Base-by-base conservation (phyloP, 1,140 invertebrate species). In the Procambarus clarkii region DNA sequence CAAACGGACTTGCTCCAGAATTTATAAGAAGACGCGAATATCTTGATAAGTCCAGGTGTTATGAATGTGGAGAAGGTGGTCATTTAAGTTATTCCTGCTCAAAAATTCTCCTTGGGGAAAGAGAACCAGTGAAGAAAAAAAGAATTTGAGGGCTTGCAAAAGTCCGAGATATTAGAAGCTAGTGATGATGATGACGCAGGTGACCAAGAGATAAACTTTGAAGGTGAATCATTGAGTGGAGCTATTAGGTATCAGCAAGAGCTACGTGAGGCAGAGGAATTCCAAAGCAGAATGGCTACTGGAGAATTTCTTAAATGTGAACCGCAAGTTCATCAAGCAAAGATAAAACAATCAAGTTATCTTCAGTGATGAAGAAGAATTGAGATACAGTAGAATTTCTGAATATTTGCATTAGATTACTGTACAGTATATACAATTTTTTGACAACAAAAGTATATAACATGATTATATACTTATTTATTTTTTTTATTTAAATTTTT, bases 21-120 rank as follows among this genome's bases (percentile, higher is more conserved):
- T 97, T 97, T 94, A 97, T 97, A 86, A 94, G 95, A 92, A 95
- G 96, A 88, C 95, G 95, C 94, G 95, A 96, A 91, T 98, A 97
- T 94, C 96, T 96, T 50, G 97, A 98, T 93, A 97, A 97, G 95
- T 95, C 95, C 11, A 94, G 94, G 86, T 98, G 97, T 94, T 98
- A 97, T 93, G 97, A 98, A 94, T 98, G 97, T 95, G 97, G 97
- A 3, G 96, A 97, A 93, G 95, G 95, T 92, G 97, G 97, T 2
- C 97, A 97, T 94, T 94, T 98, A 81, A 97, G 97, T 83, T 97
- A 97, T 94, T 94, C 95, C 50, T 98, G 97, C 94, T 95, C 95
- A 2, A 95, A 96, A 93, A 98, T 97, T 95, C 94, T 96, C 13
- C 94, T 97, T 9, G 97, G 97, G 1, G 95, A 96, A 54, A 95